Base-by-base conservation (phyloP, 2,113 vertebrate genomes). In the Seriola aureovittata region DNA sequence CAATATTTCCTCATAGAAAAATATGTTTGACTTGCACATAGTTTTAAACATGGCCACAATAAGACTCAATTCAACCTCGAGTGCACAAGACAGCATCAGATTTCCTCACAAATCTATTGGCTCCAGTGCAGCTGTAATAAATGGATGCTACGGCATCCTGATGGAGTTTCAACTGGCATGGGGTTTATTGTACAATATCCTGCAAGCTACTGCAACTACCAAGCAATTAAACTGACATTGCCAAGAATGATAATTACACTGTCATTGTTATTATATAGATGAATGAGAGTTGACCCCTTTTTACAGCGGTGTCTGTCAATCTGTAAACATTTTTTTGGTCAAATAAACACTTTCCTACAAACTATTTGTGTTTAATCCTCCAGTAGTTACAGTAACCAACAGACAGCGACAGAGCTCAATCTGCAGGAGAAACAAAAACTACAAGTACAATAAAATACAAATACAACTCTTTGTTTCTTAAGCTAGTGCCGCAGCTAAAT, bases 1-100 rank as follows among this genome's bases (percentile, higher is more conserved):
- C 90, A 92, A 71, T 89, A 91, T 92, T 87, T 93, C 64, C 65
- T 86, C 36, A 85, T 95, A 95, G 85, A 95, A 95, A 95, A 95
- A 94, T 94, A 95, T 84, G 82, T 90, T 84, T 85, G 71, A 85
- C 88, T 91, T 85, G 78, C 88, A 90, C 82, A 88, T 77, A 79
- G 78, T 83, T 88, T 84, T 62, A 78, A 89, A 83, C 83, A 78
- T 77, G 50, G 73, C 78, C 74, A 86, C 85, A 77, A 60, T 82
- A 69, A 85, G 81, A 89, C 77, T 84, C 36, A 59, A 42, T 64
- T 81, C 17, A 60, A 75, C 58, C 44, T 84, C 7, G 62, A 82
- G 77, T 88, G 67, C 85, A 91, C 89, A 78, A 77, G 82, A 91
- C 71, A 40, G 87, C 42, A 72, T 87, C 64, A 71, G 74, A 85